These are phyloP conservation scores for Drosophila helvetica DNA, from an alignment of 2,888 invertebrate genomes.

Conservation along the genomic window DNA sequence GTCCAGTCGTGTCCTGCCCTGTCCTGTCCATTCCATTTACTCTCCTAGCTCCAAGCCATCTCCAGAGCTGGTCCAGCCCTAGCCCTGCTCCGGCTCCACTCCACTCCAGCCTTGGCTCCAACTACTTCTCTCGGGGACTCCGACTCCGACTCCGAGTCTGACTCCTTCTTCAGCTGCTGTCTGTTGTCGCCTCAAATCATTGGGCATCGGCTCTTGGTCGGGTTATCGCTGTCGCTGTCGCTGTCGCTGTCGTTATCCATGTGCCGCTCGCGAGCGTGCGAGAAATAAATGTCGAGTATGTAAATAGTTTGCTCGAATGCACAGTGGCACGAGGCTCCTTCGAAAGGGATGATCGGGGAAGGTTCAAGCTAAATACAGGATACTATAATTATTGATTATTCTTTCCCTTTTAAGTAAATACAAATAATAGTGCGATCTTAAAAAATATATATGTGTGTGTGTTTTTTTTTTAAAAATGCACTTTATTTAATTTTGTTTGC, in stretches of 20 bases:
- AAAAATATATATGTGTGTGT: too few relatives aligned
- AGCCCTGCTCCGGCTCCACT: not conserved
- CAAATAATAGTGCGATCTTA: too few relatives aligned
- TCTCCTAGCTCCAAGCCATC: not conserved
- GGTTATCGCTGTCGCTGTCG: too few relatives aligned
- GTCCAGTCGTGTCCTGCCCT: too few relatives aligned
- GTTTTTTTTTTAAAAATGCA: too few relatives aligned
- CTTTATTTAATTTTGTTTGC: too few relatives aligned
- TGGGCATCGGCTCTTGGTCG: constrained; percentile 28
- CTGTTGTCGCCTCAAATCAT: constrained; percentile 39
- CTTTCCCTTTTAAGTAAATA: too few relatives aligned
- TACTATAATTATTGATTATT: too few relatives aligned
- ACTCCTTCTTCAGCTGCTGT: constrained; percentile 25
- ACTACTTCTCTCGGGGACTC: not conserved
- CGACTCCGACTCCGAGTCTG: constrained; percentile 21
- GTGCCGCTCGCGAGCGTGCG: constrained; percentile 60
- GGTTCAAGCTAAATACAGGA: too few relatives aligned
- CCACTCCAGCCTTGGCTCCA: not conserved
- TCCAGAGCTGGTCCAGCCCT: not conserved
- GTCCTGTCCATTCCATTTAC: not conserved
- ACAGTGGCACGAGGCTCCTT: constrained; percentile 49
- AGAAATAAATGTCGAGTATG: constrained; percentile 69
- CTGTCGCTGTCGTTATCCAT: too few relatives aligned
- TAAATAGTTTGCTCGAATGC: constrained; percentile 55
- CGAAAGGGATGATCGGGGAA: not conserved